These are phyloP conservation scores for Melanotus villosus DNA, from an alignment of 2,888 invertebrate species.

Conservation along the genomic window DNA sequence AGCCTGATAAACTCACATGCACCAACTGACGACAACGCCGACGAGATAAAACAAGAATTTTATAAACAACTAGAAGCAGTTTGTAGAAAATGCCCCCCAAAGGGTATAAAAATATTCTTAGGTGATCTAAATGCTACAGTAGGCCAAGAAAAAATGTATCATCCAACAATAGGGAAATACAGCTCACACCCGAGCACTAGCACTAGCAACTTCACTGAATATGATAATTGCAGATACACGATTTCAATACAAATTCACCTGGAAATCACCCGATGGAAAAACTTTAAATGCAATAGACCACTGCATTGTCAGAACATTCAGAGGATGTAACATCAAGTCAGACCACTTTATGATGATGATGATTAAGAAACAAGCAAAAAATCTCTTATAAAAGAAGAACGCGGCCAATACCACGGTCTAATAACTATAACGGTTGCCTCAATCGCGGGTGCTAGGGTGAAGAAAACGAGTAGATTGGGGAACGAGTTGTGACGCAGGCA, in stretches of 20 bases:
- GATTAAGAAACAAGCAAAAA: neutral
- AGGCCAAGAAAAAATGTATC: neutral
- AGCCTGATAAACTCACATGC: neutral
- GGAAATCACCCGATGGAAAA: neutral
- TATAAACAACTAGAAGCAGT: neutral
- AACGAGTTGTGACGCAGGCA: no score
- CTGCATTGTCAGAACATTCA: neutral
- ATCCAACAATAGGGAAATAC: neutral
- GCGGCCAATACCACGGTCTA: no score
- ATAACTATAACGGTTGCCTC: no score
- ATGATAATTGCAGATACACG: neutral
- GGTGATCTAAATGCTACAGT: neutral
- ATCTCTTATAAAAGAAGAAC: neutral
- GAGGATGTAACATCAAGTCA: neutral
- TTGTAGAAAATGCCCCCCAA: neutral
- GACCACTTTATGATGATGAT: neutral
- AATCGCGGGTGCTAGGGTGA: no score
- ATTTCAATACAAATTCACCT: neutral
- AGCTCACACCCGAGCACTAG: neutral
- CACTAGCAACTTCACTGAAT: conserved; percentile 2
- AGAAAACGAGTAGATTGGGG: no score
- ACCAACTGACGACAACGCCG: neutral
- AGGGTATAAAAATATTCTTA: neutral
- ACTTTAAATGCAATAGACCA: conserved; percentile 1
- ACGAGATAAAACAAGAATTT: neutral